These are phyloP conservation scores for Sapajus apella DNA, from an alignment of 2,113 vertebrate species.

Conservation along the genomic window DNA sequence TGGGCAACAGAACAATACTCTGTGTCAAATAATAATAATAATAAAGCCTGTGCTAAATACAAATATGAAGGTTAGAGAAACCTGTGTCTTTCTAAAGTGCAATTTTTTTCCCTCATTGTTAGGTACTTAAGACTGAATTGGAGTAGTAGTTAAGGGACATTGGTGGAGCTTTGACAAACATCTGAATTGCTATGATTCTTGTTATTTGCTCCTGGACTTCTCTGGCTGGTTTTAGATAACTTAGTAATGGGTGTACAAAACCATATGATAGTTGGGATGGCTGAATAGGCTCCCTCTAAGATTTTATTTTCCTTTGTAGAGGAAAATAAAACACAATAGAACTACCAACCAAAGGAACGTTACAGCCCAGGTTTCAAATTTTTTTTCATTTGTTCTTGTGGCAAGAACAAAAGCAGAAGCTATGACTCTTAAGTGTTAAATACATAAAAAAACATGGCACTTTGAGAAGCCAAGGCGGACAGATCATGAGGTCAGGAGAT, in stretches of 20 bases:
- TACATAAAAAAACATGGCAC: too few species aligned
- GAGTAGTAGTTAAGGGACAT: not conserved
- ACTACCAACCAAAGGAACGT: too few species aligned
- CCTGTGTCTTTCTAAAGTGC: not conserved
- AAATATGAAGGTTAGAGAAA: not conserved
- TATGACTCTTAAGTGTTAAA: not conserved
- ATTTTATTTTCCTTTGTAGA: not conserved
- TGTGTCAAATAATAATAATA: not conserved
- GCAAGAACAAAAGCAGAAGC: not conserved
- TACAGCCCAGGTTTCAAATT: too few species aligned
- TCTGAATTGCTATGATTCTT: not conserved
- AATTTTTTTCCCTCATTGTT: not conserved
- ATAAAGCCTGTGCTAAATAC: not conserved
- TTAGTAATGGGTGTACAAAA: constrained; percentile 25
- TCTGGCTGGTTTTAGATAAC: not conserved
- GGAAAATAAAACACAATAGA: too few species aligned
- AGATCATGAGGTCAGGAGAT: too few species aligned
- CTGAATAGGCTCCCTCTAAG: not conserved
- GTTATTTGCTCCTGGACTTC: not conserved
- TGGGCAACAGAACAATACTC: not conserved
- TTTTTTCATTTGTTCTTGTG: not conserved
- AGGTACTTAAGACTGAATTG: not conserved
- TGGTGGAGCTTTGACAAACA: not conserved
- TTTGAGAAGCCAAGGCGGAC: too few species aligned
- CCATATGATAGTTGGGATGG: not conserved